Conservation (phyloP, 2,113 vertebrate species). For the Salvelinus alpinus region DNA sequence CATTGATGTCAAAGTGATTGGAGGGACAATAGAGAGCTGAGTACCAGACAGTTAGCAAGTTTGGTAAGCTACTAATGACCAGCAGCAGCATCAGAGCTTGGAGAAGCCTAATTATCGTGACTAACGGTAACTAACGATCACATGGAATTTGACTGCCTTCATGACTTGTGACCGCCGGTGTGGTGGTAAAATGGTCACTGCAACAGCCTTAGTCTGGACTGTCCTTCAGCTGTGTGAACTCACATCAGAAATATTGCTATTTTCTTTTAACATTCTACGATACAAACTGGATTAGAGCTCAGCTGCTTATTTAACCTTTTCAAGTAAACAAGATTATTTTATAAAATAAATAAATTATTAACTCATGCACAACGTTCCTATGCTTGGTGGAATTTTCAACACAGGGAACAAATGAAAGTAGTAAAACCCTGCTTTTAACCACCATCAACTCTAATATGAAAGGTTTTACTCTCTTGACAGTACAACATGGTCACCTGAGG, state of each 20-base stretch:
- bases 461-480: not conserved
- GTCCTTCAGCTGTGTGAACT: conserved; percentile 46
- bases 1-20: too few relatives aligned
- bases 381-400: not conserved
- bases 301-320: conserved; percentile 53
- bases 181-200: too few relatives aligned
- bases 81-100: too few relatives aligned
- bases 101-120: too few relatives aligned
- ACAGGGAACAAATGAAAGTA: not conserved
- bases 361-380: not conserved
- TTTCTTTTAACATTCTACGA: conserved; percentile 48
- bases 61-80: too few relatives aligned
- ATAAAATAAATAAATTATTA: not conserved
- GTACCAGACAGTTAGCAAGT: too few relatives aligned
- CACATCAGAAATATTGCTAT: conserved; percentile 45
- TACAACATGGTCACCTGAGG: conserved; percentile 37
- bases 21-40: too few relatives aligned
- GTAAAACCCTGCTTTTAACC: not conserved
- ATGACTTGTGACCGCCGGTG: too few relatives aligned
- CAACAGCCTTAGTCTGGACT: conserved; percentile 5
- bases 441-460: conserved; percentile 10
- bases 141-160: too few relatives aligned
- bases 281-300: conserved; percentile 45
- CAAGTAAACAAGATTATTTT: conserved; percentile 50
- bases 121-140: too few relatives aligned